These are phyloP conservation scores for Nebria brevicollis DNA, from an alignment of 2,888 invertebrate genomes.

Conservation along the genomic window DNA sequence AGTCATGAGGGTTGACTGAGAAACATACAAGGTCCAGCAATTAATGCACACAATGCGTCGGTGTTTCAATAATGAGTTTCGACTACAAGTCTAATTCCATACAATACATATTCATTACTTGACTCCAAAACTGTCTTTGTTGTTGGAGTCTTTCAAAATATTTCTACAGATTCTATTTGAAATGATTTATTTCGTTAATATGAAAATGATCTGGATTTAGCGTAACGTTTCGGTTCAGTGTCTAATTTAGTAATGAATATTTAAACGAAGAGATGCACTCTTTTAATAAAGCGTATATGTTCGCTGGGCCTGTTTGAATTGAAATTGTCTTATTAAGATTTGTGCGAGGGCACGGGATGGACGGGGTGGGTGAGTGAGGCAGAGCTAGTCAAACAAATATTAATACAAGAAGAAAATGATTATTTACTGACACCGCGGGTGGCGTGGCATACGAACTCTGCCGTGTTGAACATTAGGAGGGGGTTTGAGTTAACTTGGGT, in stretches of 20 bases:
- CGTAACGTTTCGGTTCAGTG: constrained; percentile 29
- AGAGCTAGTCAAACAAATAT: constrained; percentile 58
- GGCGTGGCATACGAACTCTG: constrained; percentile 48
- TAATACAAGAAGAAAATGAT: constrained; percentile 60
- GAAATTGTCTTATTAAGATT: constrained; percentile 57
- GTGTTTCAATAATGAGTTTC: neutral
- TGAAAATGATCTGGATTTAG: constrained; percentile 13
- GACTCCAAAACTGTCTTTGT: neutral
- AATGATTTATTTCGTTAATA: too few relatives aligned
- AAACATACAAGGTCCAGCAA: neutral
- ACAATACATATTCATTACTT: neutral
- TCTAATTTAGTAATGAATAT: constrained; percentile 46
- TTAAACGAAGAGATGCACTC: constrained; percentile 23
- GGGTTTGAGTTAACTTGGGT: constrained; percentile 49
- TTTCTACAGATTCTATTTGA: too few relatives aligned
- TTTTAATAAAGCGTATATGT: constrained; percentile 18
- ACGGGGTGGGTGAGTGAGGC: neutral
- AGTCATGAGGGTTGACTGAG: constrained; percentile 25
- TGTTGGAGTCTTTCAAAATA: neutral
- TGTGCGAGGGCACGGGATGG: constrained; percentile 51
- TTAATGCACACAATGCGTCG: neutral
- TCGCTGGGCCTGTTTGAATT: constrained; percentile 54
- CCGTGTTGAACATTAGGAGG: constrained; percentile 43
- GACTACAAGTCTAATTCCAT: neutral
- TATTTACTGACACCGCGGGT: constrained; percentile 55